Base-by-base conservation (phyloP, 2,797 vertebrate species). In the Pelodytes ibericus region DNA sequence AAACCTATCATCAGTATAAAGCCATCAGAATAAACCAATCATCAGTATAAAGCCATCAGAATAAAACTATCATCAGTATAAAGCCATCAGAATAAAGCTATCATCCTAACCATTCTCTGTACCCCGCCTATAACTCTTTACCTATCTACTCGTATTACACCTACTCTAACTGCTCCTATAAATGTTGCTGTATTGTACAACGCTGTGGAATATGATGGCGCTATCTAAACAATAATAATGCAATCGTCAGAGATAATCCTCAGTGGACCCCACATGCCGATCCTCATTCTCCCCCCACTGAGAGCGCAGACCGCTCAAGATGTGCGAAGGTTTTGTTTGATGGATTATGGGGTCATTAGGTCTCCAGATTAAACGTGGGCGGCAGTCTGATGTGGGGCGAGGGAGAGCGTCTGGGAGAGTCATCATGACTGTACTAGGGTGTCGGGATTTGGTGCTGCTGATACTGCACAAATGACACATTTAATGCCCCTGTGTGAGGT, bases 341-440 rank as follows among this genome's bases (percentile, higher is more conserved):
- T 13, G 72, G 72, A 75, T 75, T 75, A 75, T 27, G 8, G 11
- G 72, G 72, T 75, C 56, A 60, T 15, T 24, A 51, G 63, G 72
- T 39, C 33, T 25, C 8, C 2, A 39, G 72, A 75, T 75, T 75
- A 75, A 25, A 18, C n/a, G 20, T 16, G 7, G 31, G 61, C 61
- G 20, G 70, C 58, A 51, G 72, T 3, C 61, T 26, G 31, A 25
- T 63, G 59, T 22, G 7, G 29, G 49, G 31, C 3, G 36, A 41
- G 31, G 30, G 29, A 11, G 18, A 20, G 20, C 22, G 10, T 22
- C 30, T 36, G 33, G n/a, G n/a, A n/a, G n/a, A n/a, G n/a, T n/a
- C n/a, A n/a, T n/a, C n/a, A n/a, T n/a, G n/a, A n/a, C n/a, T n/a
- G n/a, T n/a, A n/a, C n/a, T n/a, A n/a, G n/a, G n/a, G n/a, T n/a